Evolutionary conservation across 1,140 invertebrate genomes (phyloP).

Genomic region (Dryas iulia): DNA sequence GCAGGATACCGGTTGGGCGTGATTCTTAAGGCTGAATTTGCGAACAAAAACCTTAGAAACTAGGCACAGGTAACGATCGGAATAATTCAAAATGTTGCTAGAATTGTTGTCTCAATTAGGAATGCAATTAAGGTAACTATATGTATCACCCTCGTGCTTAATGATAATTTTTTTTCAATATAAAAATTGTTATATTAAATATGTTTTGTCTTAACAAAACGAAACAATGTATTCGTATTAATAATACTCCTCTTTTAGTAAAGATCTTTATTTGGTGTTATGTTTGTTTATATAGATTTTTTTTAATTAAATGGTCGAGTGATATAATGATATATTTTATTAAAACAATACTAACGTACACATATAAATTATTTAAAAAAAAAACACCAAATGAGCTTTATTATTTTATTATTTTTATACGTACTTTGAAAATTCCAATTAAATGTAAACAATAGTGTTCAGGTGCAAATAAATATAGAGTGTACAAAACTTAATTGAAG

Average conservation of each 20-base stretch:
- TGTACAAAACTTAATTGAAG: neutral
- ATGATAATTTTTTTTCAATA: neutral
- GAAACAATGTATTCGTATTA: too few relatives aligned
- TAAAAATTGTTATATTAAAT: too few relatives aligned
- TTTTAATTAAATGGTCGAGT: too few relatives aligned
- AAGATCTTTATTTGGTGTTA: neutral
- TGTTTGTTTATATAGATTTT: too few relatives aligned
- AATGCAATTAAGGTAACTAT: slow-evolving; percentile 13
- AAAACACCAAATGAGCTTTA: too few relatives aligned
- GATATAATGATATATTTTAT: too few relatives aligned
- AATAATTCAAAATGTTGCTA: slow-evolving; percentile 33
- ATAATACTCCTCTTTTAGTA: too few relatives aligned
- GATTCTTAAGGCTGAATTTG: slow-evolving; percentile 34
- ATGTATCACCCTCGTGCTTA: neutral
- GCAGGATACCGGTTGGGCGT: slow-evolving; percentile 27
- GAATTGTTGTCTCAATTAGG: slow-evolving; percentile 19
- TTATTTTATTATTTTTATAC: too few relatives aligned
- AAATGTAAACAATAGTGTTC: neutral
- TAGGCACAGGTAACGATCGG: slow-evolving; percentile 16
- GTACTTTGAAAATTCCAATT: too few relatives aligned
- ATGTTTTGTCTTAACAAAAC: too few relatives aligned
- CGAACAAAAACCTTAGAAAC: slow-evolving; percentile 38
- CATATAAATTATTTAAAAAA: too few relatives aligned
- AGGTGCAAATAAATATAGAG: neutral
- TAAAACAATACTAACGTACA: too few relatives aligned